Conservation (phyloP, 2,888 invertebrate genomes). For the Sminthurides aquaticus region DNA sequence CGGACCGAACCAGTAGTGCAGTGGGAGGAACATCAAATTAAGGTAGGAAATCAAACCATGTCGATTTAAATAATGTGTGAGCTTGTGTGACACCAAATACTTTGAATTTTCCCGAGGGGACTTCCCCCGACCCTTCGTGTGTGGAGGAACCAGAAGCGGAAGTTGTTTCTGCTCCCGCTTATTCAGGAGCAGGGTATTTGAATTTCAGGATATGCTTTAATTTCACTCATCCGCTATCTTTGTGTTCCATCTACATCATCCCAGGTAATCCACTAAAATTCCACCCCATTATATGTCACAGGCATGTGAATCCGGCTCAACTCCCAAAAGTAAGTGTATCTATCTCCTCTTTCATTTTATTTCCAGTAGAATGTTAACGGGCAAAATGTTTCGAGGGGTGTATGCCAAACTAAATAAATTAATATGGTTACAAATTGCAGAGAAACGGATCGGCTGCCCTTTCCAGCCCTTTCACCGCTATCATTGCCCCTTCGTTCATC, state of each 20-base stretch:
- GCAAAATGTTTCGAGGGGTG: too few species aligned
- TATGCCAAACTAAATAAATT: too few species aligned
- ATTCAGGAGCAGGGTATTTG: not conserved
- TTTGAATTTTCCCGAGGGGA: not conserved
- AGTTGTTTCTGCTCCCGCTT: not conserved
- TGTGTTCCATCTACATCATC: too few species aligned
- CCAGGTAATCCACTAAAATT: too few species aligned
- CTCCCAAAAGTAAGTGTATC: too few species aligned
- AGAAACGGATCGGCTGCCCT: constrained; percentile 3
- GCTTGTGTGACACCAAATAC: not conserved
- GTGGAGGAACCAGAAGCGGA: not conserved
- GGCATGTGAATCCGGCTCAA: too few species aligned
- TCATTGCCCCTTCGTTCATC: constrained; percentile 8
- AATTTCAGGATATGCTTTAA: constrained; percentile 18
- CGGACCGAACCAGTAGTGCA: too few species aligned
- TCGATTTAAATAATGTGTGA: not conserved
- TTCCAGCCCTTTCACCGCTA: constrained; percentile 9
- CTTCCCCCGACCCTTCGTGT: not conserved
- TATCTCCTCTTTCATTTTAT: too few species aligned
- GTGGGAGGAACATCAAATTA: too few species aligned
- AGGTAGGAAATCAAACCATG: not conserved
- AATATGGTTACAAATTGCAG: not conserved
- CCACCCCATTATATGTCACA: too few species aligned
- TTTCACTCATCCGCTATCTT: constrained; percentile 18
- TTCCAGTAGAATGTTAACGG: too few species aligned